Base-by-base conservation (phyloP, 2,113 vertebrate species). In the Carollia perspicillata region DNA sequence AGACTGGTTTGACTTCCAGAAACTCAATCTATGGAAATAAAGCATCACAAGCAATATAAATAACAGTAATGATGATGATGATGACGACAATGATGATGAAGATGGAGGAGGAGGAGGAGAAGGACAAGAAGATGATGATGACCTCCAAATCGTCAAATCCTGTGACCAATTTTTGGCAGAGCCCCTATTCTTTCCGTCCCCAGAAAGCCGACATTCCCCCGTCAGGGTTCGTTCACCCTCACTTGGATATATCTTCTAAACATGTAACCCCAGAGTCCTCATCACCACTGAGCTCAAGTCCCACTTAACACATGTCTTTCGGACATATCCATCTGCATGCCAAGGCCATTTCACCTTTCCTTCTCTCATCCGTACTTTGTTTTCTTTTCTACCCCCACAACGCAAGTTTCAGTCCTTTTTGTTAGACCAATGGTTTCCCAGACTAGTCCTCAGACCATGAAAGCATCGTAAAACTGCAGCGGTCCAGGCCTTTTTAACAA, bases 11-110 rank as follows among this genome's bases (percentile, higher is more conserved):
- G 66, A n/a, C 30, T 90, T n/a, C 49, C 77, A 65, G 13, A 33
- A 92, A 80, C 20, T 55, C 68, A 69, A 13, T 44, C 13, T 95
- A 75, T 17, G 33, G 66, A 87, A 93, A 93, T 55, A 79, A 96
- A 93, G 81, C 4, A 74, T 18, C 1, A 30, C 58, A 71, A 69
- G 30, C 20, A 80, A 68, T 30, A 72, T 74, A 11, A 81, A 18
- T 26, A 68, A 33, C 11, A 40, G 88, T 14, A 53, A 72, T 68
- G 87, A 42, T 4, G 23, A 79, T 40, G 47, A 6, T 49, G 10
- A 12, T 53, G 14, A 6, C 14, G 9, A 14, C 33, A n/a, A 58
- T 37, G n/a, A 26, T 78, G 49, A 72, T 74, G 26, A 44, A 6
- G 40, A 47, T 30, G 26, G 35, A 53, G 35, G 13, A 14, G 33